A percentile compares a stretch with the other conserved stretches of the same genome.
Evolutionary conservation across 2,113 vertebrate genomes (phyloP).

Genomic region (Spermophilus dauricus): DNA sequence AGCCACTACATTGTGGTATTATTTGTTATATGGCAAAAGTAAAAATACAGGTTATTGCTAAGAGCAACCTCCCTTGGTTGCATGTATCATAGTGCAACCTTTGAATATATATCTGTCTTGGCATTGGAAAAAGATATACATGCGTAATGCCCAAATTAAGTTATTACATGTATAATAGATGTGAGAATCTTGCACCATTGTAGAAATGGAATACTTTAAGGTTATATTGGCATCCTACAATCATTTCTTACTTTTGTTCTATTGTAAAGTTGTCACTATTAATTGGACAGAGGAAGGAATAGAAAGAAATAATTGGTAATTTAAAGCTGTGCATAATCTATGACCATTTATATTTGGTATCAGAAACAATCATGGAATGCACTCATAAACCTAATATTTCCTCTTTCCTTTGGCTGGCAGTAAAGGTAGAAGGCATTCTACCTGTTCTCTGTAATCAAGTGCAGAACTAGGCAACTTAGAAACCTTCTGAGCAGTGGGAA

Average conservation of each 20-base stretch:
- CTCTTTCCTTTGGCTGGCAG: background rate
- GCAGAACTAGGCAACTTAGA: background rate
- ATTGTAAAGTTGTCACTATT: background rate
- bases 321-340: background rate
- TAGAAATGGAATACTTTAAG: slow-evolving; percentile 49
- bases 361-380: background rate
- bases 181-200: background rate
- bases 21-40: background rate
- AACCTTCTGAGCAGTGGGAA: background rate
- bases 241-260: slow-evolving; percentile 16
- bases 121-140: background rate
- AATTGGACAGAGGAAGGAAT: background rate
- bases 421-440: background rate
- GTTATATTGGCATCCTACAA: background rate
- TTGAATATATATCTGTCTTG: background rate
- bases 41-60: slow-evolving; percentile 10
- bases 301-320: background rate
- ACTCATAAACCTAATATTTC: background rate
- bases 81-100: slow-evolving; percentile 29
- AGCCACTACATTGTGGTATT: background rate
- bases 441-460: background rate
- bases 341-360: slow-evolving; percentile 28
- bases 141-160: slow-evolving; percentile 26
- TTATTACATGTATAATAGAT: slow-evolving; percentile 46
- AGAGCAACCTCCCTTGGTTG: slow-evolving; percentile 21